Base-by-base conservation (phyloP, 2,888 invertebrate genomes). In the Listrodromus nycthemerus region DNA sequence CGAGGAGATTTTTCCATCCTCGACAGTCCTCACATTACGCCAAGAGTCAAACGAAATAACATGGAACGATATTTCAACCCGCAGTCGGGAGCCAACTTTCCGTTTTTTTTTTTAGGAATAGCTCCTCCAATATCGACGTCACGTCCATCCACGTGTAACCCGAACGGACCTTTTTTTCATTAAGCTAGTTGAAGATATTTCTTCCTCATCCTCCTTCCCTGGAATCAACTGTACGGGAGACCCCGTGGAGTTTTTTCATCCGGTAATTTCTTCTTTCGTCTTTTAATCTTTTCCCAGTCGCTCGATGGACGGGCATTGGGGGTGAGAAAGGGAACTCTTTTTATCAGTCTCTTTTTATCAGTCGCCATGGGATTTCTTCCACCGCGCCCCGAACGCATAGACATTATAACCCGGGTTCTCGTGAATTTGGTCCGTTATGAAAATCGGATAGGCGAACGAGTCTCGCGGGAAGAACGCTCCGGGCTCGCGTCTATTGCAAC, bases 401-500 rank as follows among this genome's bases (percentile, higher is more conserved):
- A 78, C 77, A 82, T 78, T 82, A 82, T 30, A 30, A 81, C 55
- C 61, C 48, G 50, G 66, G 61, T 77, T 58, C 67, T 58, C 81
- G 84, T 75, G 80, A 82, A 86, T 86, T 84, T 86, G 73, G 80
- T 82, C 79, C 81, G 79, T 86, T 86, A 86, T 86, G 84, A 86
- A 86, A 86, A 86, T 86, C 84, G 85, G 84, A 86, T 86, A 83
- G 86, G 75, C 48, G 73, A 84, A 84, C 82, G 73, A 85, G 78
- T 81, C 80, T 70, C 77, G 21, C 48, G 74, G 80, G 85, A 69
- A 41, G 55, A 70, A 77, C 84, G 80, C 83, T 52, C 27, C 30
- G 19, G 48, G 21, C 45, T 73, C n/a, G 58, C 30, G 37, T 37
- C 63, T 65, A 37, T 37, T 65, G 37, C 63, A 37, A 2, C 63